A percentile compares a stretch with the other conserved stretches of the same genome.
phyloP scores from a whole-genome alignment of 1,140 invertebrate genomes.

The Drosophila pseudoobscura region DNA sequence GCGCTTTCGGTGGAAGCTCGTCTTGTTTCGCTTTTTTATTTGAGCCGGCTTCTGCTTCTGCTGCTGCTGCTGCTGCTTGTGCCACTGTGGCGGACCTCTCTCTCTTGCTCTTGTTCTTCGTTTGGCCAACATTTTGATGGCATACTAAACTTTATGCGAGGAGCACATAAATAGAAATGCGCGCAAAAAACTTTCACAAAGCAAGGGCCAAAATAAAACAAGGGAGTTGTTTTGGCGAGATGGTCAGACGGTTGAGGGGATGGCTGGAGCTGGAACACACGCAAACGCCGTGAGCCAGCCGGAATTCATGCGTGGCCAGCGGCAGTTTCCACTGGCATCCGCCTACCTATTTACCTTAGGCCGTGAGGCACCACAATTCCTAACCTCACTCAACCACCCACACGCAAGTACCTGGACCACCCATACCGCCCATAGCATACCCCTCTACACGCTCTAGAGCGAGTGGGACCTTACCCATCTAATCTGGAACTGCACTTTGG shows the following conservation, averaged over 20 bases:
- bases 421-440: background rate
- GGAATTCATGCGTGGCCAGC: constrained; percentile 38
- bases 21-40: constrained; percentile 32
- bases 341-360: constrained; percentile 34
- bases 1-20: constrained; percentile 43
- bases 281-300: constrained; percentile 34
- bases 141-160: constrained; percentile 71
- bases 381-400: background rate
- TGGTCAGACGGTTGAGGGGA: background rate
- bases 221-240: background rate
- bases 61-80: background rate
- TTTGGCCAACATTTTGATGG: constrained; percentile 62
- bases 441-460: constrained; percentile 5
- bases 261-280: constrained; percentile 15
- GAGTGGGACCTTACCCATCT: constrained; percentile 26
- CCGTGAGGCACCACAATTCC: constrained; percentile 3
- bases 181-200: constrained; percentile 65
- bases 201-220: constrained; percentile 27
- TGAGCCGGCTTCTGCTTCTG: constrained; percentile 5
- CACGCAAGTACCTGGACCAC: background rate
- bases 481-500: constrained; percentile 62
- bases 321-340: constrained; percentile 18
- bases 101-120: constrained; percentile 4
- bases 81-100: constrained; percentile 13
- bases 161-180: constrained; percentile 77